Evolutionary conservation across 35 echinoderm and acorn worm species (phyloP).

Genomic region (Acanthaster planci): DNA sequence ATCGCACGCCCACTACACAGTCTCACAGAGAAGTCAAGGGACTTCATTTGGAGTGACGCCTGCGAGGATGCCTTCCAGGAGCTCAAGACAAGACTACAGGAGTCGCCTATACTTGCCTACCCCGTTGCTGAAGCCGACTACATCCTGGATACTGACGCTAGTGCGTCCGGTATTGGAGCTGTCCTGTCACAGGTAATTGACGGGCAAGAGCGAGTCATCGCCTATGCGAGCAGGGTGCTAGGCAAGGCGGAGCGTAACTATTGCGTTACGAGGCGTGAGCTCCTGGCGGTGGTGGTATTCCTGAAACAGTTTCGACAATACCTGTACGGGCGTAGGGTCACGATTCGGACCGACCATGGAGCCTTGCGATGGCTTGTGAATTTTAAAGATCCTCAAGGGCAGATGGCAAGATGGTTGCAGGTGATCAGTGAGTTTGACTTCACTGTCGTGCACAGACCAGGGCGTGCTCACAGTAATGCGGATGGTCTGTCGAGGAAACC

Average conservation of each 20-base stretch:
- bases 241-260: slow-evolving; percentile 36
- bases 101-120: slow-evolving; percentile 49
- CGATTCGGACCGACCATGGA: too few relatives aligned
- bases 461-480: too few relatives aligned
- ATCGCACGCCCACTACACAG: slow-evolving; percentile 54
- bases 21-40: slow-evolving; percentile 32
- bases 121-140: slow-evolving; percentile 19
- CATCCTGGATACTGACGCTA: slow-evolving; percentile 66
- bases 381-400: too few relatives aligned
- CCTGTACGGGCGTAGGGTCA: too few relatives aligned
- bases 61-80: slow-evolving; percentile 36
- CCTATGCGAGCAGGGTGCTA: slow-evolving; percentile 41
- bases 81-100: slow-evolving; percentile 25
- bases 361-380: too few relatives aligned
- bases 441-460: too few relatives aligned
- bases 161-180: slow-evolving; percentile 27
- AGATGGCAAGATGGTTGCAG: too few relatives aligned
- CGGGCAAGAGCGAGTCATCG: slow-evolving; percentile 42
- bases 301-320: slow-evolving; percentile 57
- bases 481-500: slow-evolving; percentile 29
- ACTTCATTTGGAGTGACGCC: slow-evolving; percentile 44
- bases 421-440: too few relatives aligned
- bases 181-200: slow-evolving; percentile 57
- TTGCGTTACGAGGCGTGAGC: slow-evolving; percentile 49
- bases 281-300: slow-evolving; percentile 53